A percentile compares a stretch with the other conserved stretches of the same genome.
phyloP scores from a whole-genome alignment of 2,888 invertebrate species.

The Melieria omissa region DNA sequence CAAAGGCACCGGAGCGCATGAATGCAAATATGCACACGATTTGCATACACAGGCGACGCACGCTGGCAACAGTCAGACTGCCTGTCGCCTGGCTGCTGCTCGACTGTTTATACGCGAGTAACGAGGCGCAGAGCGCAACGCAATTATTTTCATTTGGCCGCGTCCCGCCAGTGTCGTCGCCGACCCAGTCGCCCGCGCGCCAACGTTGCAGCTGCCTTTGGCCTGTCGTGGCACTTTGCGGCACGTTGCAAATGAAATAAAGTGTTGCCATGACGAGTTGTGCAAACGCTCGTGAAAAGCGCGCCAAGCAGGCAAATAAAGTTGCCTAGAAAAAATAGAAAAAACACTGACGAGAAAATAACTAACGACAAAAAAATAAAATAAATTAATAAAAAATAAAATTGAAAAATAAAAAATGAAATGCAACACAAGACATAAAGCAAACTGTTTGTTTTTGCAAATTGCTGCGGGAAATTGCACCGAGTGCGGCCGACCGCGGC shows the following conservation, averaged over 20 bases:
- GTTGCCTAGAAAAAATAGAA: no score
- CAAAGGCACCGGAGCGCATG: slow-evolving; percentile 56
- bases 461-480: no score
- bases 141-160: slow-evolving; percentile 45
- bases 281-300: slow-evolving; percentile 48
- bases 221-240: slow-evolving; percentile 7
- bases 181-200: no score
- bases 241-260: slow-evolving; percentile 44
- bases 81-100: slow-evolving; percentile 42
- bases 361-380: no score
- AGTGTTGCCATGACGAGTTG: slow-evolving; percentile 59
- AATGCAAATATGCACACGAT: slow-evolving; percentile 57
- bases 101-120: slow-evolving; percentile 45
- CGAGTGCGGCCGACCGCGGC: no score
- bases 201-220: not conserved
- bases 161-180: no score
- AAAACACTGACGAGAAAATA: no score
- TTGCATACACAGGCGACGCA: slow-evolving; percentile 1
- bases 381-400: no score
- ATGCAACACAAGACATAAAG: no score
- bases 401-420: no score
- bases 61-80: slow-evolving; percentile 47
- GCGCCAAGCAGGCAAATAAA: no score
- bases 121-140: slow-evolving; percentile 53
- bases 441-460: no score